Evolutionary conservation across 2,888 invertebrate genomes (phyloP).

Genomic region (Stomorhina lunata): DNA sequence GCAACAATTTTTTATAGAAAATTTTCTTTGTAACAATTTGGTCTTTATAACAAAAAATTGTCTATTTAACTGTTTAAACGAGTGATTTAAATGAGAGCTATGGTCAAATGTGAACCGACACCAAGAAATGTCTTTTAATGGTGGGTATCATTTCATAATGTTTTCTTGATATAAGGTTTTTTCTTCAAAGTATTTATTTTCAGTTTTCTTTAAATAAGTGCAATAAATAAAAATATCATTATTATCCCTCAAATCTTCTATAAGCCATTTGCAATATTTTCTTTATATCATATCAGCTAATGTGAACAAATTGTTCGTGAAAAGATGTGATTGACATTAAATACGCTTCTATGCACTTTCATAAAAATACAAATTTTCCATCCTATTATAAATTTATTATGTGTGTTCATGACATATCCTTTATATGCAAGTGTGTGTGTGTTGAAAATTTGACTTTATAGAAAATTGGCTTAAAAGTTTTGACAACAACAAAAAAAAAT

Average conservation of each 20-base stretch:
- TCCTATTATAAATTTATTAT: background rate
- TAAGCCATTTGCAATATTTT: background rate
- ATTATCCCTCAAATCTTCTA: constrained; percentile 7
- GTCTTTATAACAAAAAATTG: too few relatives aligned
- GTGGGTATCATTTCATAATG: too few relatives aligned
- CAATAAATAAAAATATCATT: too few relatives aligned
- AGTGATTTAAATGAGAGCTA: too few relatives aligned
- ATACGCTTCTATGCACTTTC: constrained; percentile 25
- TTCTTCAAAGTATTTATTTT: background rate
- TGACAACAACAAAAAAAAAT: constrained; percentile 29
- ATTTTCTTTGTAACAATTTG: too few relatives aligned
- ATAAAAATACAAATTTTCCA: background rate
- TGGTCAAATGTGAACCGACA: too few relatives aligned
- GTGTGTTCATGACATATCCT: background rate
- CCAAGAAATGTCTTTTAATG: too few relatives aligned
- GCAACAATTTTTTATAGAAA: too few relatives aligned
- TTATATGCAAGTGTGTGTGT: too few relatives aligned
- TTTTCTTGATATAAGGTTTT: too few relatives aligned
- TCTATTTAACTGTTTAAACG: too few relatives aligned
- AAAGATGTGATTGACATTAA: constrained; percentile 41
- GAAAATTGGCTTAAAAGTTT: constrained; percentile 44
- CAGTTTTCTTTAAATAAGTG: background rate
- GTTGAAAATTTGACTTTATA: constrained; percentile 25
- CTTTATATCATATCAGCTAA: background rate
- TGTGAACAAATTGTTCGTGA: constrained; percentile 43